Evolutionary conservation across 2,888 invertebrate genomes (phyloP), one percentile per base, ranked within the genome.

Genomic region (Stenoptilia bipunctidactyla): DNA sequence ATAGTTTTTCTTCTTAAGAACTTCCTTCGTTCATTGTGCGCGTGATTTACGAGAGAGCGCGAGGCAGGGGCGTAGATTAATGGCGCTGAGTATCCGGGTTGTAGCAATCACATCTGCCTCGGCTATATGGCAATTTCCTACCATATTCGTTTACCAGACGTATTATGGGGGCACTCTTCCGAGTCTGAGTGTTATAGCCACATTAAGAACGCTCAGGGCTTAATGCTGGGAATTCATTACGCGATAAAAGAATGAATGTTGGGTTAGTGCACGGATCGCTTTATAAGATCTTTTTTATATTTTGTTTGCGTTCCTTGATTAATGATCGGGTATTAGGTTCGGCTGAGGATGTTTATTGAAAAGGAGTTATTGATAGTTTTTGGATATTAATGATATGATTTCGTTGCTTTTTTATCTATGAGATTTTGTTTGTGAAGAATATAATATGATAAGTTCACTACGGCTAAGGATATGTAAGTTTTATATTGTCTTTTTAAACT

Each of bases 1-100:
- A 82, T 83, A 83, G 83, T 83, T 83, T 83, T 80, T 83, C 82
- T 83, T 80, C 82, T 80, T 80, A 82, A 82, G 83, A 77, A 80
- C 80, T 82, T 82, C 83, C 82, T 70, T 51, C 70, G 74, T 66
- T 69, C 72, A 82, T 82, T 83, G 82, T 83, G 65, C 66, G 72
- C 75, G 75, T 82, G 82, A 82, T 82, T 79, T 82, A 82, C 71
- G 69, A 64, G 42, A 58, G 60, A 50, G 56, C 58, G 57, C 61
- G 55, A 36, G 54, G 48, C 49, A 55, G 57, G 61, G 64, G 67
- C 64, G 66, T 60, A 75, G 82, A 83, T 82, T 79, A 74, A 83
- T 80, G 82, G 75, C 75, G 72, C 71, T 67, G 58, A 51, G 74
- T 66, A 68, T 80, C 80, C 80, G 73, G 69, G 50, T 55, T 50